phyloP scores from a whole-genome alignment of 2,888 invertebrate species.

The Campoplex nolae region DNA sequence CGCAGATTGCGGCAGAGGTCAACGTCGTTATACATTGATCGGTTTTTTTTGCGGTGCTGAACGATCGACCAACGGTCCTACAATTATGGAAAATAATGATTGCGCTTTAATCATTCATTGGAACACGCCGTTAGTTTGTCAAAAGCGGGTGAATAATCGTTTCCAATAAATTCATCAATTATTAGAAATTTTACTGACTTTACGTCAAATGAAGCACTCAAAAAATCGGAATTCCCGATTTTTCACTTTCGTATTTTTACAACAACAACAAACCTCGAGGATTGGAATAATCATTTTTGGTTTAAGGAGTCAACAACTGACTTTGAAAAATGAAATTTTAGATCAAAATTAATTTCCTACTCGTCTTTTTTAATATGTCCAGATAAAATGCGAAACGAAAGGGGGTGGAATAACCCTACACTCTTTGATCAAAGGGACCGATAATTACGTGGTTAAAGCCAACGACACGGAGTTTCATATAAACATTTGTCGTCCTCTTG shows the following conservation, averaged over 20 bases:
- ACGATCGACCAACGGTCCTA: constrained; percentile 66
- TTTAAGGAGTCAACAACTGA: background rate
- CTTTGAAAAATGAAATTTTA: background rate
- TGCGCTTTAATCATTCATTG: constrained; percentile 78
- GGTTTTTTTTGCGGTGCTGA: constrained; percentile 77
- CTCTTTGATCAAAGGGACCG: constrained; percentile 71
- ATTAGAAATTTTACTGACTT: background rate
- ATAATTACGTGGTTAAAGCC: constrained; percentile 76
- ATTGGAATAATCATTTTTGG: background rate
- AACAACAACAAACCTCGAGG: background rate
- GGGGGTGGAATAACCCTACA: constrained; percentile 74
- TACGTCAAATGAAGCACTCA: background rate
- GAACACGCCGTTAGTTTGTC: constrained; percentile 77
- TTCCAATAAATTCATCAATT: background rate
- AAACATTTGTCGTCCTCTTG: constrained; percentile 79
- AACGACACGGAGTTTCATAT: constrained; percentile 77
- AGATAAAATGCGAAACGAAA: constrained; percentile 75
- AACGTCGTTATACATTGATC: constrained; percentile 76
- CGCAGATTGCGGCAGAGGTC: constrained; percentile 72
- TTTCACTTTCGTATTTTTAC: too few relatives aligned
- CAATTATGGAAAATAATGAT: constrained; percentile 73
- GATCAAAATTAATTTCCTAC: background rate
- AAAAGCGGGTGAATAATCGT: constrained; percentile 67
- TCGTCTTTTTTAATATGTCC: constrained; percentile 32
- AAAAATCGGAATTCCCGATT: too few relatives aligned